Evolutionary conservation across 2,888 invertebrate species (phyloP).

Genomic region (Xestoiulus laeticollis): DNA sequence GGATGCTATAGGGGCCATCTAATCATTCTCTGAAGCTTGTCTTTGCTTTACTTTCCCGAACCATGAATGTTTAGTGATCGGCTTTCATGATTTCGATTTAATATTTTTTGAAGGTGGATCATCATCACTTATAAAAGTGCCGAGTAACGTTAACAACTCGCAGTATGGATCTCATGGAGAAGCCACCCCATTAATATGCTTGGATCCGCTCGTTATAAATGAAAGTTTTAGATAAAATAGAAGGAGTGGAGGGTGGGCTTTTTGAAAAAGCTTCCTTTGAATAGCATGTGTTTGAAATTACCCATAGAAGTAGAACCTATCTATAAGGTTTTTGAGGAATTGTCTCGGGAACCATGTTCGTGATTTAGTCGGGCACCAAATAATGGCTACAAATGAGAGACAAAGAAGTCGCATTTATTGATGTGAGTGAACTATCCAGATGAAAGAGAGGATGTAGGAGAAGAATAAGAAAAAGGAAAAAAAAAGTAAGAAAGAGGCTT

Average conservation of each 20-base stretch:
- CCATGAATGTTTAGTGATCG: background rate
- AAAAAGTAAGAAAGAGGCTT: background rate
- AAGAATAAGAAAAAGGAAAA: too few relatives aligned
- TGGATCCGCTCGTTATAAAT: background rate
- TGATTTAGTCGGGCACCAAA: constrained; percentile 32
- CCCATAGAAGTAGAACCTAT: background rate
- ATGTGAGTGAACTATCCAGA: constrained; percentile 28
- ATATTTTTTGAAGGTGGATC: background rate
- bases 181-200: background rate
- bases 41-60: background rate
- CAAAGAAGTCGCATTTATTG: constrained; percentile 46
- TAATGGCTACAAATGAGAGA: constrained; percentile 46
- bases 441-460: constrained; percentile 30
- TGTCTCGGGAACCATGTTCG: constrained; percentile 34
- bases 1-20: background rate
- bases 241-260: background rate
- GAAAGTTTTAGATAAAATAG: constrained; percentile 18
- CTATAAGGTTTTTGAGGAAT: background rate
- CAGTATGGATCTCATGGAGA: background rate
- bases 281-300: background rate
- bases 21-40: background rate
- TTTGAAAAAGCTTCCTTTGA: background rate
- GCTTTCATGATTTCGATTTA: background rate
- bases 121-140: background rate
- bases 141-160: background rate